phyloP scores from a whole-genome alignment of 2,888 invertebrate species.

The Epirrhoe alternata region DNA sequence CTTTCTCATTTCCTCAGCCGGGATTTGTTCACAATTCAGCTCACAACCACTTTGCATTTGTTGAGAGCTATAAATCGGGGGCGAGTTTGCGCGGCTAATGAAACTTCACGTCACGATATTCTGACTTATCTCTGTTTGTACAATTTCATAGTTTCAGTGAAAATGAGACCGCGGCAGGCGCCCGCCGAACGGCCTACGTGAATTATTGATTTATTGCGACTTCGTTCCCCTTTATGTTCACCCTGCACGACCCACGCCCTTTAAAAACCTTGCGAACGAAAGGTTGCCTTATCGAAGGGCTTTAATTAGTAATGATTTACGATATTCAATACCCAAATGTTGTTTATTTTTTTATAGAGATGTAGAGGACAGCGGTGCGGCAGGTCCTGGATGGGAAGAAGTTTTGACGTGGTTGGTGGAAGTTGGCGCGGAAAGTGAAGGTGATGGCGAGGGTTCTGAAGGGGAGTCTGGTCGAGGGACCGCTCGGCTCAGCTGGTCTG shows the following conservation, averaged over 20 bases:
- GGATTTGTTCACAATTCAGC: conserved; percentile 68
- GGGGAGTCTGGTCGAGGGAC: conserved; percentile 89
- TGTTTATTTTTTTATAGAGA: conserved; percentile 55
- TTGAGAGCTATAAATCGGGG: conserved; percentile 62
- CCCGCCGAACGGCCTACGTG: conserved; percentile 42
- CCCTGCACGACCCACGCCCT: conserved; percentile 53
- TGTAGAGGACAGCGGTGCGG: conserved; percentile 72
- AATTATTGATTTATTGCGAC: conserved; percentile 58
- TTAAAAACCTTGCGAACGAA: conserved; percentile 49
- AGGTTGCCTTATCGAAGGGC: conserved; percentile 46
- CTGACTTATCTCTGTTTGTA: conserved; percentile 58
- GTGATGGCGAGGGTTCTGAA: conserved; percentile 75
- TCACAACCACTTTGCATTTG: conserved; percentile 65
- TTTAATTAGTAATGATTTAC: conserved; percentile 46
- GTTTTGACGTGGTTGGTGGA: conserved; percentile 96
- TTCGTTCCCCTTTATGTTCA: conserved; percentile 50
- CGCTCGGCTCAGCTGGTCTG: conserved; percentile 94
- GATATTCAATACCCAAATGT: conserved; percentile 23
- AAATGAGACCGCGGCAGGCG: conserved; percentile 43
- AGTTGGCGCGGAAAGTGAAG: conserved; percentile 92
- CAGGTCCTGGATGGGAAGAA: conserved; percentile 88
- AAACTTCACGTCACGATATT: conserved; percentile 69
- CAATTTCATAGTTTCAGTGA: conserved; percentile 50
- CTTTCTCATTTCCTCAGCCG: conserved; percentile 60
- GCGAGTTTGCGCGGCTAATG: conserved; percentile 66